Conservation (phyloP, 1,140 invertebrate species). For the Elysia chlorotica region DNA sequence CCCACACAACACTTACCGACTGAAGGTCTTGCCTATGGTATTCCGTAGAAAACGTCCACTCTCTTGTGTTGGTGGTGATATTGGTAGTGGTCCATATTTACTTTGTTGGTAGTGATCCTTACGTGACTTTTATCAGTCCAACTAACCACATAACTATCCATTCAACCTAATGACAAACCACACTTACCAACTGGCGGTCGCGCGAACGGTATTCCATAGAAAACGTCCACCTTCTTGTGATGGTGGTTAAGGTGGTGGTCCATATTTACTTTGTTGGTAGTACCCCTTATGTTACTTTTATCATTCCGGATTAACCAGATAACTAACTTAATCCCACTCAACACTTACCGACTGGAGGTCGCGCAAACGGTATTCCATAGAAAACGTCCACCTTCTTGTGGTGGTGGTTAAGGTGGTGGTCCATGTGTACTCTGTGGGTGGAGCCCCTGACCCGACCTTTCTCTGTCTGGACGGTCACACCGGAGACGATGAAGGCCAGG, state of each 20-base stretch:
- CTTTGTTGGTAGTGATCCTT: background rate
- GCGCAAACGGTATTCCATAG: slow-evolving; percentile 89
- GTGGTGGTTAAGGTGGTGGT: slow-evolving; percentile 27
- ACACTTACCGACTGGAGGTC: slow-evolving; percentile 79
- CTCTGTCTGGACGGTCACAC: slow-evolving; percentile 36
- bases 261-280: no score
- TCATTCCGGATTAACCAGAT: no score
- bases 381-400: slow-evolving; percentile 82
- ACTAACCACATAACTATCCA: no score
- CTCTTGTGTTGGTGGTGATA: slow-evolving; percentile 63
- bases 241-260: no score
- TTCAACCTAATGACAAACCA: no score
- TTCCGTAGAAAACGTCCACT: slow-evolving; percentile 88
- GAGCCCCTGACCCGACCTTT: slow-evolving; percentile 48
- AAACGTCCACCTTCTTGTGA: slow-evolving; percentile 85
- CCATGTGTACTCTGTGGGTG: slow-evolving; percentile 53
- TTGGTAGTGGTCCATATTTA: background rate
- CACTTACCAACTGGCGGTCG: slow-evolving; percentile 81
- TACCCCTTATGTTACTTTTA: no score
- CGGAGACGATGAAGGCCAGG: no score
- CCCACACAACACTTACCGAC: slow-evolving; percentile 67
- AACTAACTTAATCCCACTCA: no score
- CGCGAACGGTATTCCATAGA: slow-evolving; percentile 90
- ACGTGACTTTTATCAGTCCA: background rate
- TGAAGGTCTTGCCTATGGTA: slow-evolving; percentile 92